Evolutionary conservation across 2,888 invertebrate species (phyloP).

Genomic region (Eupeodes latifasciatus): DNA sequence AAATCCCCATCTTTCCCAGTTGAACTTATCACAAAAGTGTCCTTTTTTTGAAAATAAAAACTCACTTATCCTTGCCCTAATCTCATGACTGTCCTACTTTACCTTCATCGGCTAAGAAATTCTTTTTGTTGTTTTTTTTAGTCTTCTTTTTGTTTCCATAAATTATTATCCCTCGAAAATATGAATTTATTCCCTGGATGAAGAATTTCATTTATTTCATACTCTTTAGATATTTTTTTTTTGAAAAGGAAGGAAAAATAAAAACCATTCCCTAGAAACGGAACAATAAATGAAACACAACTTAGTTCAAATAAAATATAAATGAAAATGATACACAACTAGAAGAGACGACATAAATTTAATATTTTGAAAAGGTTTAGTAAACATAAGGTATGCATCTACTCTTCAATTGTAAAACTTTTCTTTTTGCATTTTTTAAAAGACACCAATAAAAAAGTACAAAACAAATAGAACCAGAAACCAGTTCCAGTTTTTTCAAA

Average conservation of each 20-base stretch:
- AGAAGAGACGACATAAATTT: conserved; percentile 23
- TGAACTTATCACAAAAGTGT: conserved; percentile 48
- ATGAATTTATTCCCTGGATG: conserved; percentile 41
- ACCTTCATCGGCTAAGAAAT: conserved; percentile 4
- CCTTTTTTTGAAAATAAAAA: conserved; percentile 68
- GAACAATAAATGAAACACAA: neutral
- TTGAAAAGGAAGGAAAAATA: neutral
- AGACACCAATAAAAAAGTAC: too few species aligned
- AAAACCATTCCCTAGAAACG: neutral
- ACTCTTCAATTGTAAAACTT: too few species aligned
- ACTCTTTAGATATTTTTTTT: neutral
- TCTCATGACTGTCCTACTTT: conserved; percentile 30
- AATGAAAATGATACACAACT: conserved; percentile 28
- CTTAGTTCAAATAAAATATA: conserved; percentile 12
- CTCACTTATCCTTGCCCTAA: conserved; percentile 65
- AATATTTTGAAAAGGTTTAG: conserved; percentile 41
- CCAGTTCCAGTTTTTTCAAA: too few species aligned
- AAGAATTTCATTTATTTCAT: conserved; percentile 53
- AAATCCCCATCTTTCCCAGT: neutral
- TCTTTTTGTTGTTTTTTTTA: conserved; percentile 19
- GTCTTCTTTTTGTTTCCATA: conserved; percentile 24
- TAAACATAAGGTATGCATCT: too few species aligned
- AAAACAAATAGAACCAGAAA: too few species aligned
- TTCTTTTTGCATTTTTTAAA: too few species aligned
- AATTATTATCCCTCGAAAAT: conserved; percentile 68